phyloP scores from a whole-genome alignment of 2,113 vertebrate species.

The Coracopsis vasa region DNA sequence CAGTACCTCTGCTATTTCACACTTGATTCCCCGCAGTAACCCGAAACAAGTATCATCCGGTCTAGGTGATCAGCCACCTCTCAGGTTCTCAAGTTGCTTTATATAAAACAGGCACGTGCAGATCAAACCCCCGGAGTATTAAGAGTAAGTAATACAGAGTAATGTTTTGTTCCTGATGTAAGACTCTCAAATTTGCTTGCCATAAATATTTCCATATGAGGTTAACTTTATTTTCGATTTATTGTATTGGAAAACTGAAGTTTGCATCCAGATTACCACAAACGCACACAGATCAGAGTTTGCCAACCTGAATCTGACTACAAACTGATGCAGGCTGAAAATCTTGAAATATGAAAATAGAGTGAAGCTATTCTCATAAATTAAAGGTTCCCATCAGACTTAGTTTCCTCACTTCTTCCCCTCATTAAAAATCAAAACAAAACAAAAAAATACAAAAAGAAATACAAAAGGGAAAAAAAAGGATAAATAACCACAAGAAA shows the following conservation, averaged over 20 bases:
- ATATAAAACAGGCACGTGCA: not conserved
- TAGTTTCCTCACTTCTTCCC: not conserved
- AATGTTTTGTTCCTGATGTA: not conserved
- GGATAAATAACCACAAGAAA: too few species aligned
- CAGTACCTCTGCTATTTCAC: slow-evolving; percentile 43
- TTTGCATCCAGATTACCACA: not conserved
- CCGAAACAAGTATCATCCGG: not conserved
- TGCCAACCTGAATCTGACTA: not conserved
- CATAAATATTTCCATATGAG: not conserved
- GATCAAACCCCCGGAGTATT: not conserved
- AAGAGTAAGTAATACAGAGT: not conserved
- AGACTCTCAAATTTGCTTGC: not conserved
- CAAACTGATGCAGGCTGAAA: not conserved
- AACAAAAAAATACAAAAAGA: not conserved
- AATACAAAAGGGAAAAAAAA: not conserved
- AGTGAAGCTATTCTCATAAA: not conserved
- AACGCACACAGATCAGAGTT: not conserved
- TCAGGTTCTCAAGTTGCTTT: not conserved
- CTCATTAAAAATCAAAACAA: not conserved
- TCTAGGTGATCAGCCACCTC: not conserved
- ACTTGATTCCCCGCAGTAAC: slow-evolving; percentile 7
- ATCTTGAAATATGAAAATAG: not conserved
- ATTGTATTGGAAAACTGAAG: not conserved
- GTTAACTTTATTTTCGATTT: not conserved
- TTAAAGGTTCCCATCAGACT: not conserved